phyloP scores from a whole-genome alignment of 2,797 vertebrate species.

The Fundulus diaphanus region DNA sequence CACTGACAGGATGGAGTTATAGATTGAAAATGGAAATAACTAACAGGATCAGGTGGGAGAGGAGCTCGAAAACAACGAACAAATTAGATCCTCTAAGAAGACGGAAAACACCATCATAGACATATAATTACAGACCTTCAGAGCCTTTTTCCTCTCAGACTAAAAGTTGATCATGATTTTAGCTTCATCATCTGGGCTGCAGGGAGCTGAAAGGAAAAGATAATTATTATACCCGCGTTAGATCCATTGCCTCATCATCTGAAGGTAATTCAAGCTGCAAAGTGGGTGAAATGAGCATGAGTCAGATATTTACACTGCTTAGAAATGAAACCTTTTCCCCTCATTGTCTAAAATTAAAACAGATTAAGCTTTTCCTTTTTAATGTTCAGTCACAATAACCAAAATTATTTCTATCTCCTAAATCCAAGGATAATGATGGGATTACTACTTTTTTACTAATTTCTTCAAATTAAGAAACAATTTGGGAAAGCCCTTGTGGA shows the following conservation, averaged over 20 bases:
- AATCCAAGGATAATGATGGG: not conserved
- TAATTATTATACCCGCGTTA: not conserved
- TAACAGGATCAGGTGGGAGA: slow-evolving; percentile 36
- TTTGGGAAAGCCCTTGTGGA: not conserved
- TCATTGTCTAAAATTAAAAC: not conserved
- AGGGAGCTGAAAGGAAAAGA: not conserved
- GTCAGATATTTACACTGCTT: not conserved
- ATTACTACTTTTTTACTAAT: not conserved
- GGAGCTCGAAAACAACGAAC: slow-evolving; percentile 11
- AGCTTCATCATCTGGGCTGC: not conserved
- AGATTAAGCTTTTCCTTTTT: not conserved
- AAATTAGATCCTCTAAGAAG: slow-evolving; percentile 29
- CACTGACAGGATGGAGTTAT: slow-evolving; percentile 1
- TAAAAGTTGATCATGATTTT: slow-evolving; percentile 3
- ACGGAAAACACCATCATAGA: not conserved
- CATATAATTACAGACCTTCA: not conserved
- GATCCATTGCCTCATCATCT: not conserved
- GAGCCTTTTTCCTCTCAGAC: not conserved
- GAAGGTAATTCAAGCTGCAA: not conserved
- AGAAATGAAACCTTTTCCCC: not conserved
- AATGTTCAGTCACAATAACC: not conserved
- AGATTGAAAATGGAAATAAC: slow-evolving; percentile 34
- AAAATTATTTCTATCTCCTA: not conserved
- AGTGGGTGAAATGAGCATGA: not conserved
- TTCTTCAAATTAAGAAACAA: not conserved